Percentiles rank a stretch among this genome's conserved stretches.
Evolutionary conservation across 2,888 invertebrate genomes (phyloP).

Genomic region (Zelleria hepariella): DNA sequence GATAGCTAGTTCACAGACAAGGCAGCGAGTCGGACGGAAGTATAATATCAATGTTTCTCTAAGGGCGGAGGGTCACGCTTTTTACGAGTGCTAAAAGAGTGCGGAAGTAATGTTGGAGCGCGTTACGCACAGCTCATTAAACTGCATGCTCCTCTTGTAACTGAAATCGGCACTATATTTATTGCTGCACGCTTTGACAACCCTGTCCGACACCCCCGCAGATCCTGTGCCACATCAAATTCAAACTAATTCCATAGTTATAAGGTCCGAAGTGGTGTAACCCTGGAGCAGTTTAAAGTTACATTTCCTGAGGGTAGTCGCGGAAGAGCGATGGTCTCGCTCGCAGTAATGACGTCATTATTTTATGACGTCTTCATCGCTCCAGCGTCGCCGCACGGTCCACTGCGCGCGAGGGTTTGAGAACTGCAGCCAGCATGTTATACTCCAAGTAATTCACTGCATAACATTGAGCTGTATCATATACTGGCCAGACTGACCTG

Average conservation of each 20-base stretch:
- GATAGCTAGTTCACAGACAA: not conserved
- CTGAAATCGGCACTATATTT: slow-evolving; percentile 54
- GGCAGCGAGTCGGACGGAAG: not conserved
- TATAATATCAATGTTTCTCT: not conserved
- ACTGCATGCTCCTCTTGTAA: slow-evolving; percentile 39
- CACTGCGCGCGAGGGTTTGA: not conserved
- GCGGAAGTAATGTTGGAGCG: slow-evolving; percentile 59
- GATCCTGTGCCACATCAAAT: not conserved
- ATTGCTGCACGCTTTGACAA: slow-evolving; percentile 56
- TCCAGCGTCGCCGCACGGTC: not conserved
- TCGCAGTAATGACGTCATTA: slow-evolving; percentile 53
- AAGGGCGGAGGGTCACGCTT: not conserved
- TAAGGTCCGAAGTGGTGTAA: not conserved
- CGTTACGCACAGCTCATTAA: slow-evolving; percentile 67
- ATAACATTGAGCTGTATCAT: no score
- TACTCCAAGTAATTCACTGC: no score
- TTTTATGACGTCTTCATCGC: slow-evolving; percentile 63
- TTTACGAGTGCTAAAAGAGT: slow-evolving; percentile 36
- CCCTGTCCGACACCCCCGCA: slow-evolving; percentile 36
- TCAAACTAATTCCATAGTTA: not conserved
- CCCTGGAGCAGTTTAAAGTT: not conserved
- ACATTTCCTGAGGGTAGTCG: slow-evolving; percentile 32
- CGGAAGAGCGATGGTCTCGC: slow-evolving; percentile 32
- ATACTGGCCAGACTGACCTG: no score
- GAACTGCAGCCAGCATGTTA: no score